Evolutionary conservation across 2,113 vertebrate genomes (phyloP).

Genomic region (Siniperca chuatsi): DNA sequence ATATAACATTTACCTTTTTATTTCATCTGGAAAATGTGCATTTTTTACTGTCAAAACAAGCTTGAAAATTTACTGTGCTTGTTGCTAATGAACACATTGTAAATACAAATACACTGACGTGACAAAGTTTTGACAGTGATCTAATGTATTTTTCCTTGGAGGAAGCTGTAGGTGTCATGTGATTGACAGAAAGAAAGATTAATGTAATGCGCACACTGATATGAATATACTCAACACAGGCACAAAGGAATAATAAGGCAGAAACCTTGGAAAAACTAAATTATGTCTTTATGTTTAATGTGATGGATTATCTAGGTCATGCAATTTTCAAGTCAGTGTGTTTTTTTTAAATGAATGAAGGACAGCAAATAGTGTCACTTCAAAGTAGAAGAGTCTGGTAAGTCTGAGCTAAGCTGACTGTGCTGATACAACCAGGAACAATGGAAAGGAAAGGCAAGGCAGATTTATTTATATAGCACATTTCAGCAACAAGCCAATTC

Average conservation of each 20-base stretch:
- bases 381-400: neutral
- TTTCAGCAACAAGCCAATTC: no score
- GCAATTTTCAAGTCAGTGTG: neutral
- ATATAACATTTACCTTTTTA: neutral
- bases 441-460: neutral
- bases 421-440: slow-evolving; percentile 17
- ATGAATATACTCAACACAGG: slow-evolving; percentile 27
- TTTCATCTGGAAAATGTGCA: neutral
- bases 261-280: slow-evolving; percentile 37
- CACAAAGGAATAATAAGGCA: slow-evolving; percentile 8
- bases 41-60: neutral
- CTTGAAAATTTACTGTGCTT: neutral
- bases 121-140: slow-evolving; percentile 6
- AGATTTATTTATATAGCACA: no score
- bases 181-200: slow-evolving; percentile 38
- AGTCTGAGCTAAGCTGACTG: slow-evolving; percentile 2
- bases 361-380: neutral
- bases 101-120: slow-evolving; percentile 5
- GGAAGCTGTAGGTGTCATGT: slow-evolving; percentile 14
- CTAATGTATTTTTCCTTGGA: slow-evolving; percentile 23
- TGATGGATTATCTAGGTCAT: slow-evolving; percentile 39
- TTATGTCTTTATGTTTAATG: slow-evolving; percentile 23
- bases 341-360: slow-evolving; percentile 16
- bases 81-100: slow-evolving; percentile 15
- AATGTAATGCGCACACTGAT: slow-evolving; percentile 3